These are phyloP conservation scores for Schlechtendalia chinensis DNA, from an alignment of 1,140 invertebrate species.

Conservation along the genomic window DNA sequence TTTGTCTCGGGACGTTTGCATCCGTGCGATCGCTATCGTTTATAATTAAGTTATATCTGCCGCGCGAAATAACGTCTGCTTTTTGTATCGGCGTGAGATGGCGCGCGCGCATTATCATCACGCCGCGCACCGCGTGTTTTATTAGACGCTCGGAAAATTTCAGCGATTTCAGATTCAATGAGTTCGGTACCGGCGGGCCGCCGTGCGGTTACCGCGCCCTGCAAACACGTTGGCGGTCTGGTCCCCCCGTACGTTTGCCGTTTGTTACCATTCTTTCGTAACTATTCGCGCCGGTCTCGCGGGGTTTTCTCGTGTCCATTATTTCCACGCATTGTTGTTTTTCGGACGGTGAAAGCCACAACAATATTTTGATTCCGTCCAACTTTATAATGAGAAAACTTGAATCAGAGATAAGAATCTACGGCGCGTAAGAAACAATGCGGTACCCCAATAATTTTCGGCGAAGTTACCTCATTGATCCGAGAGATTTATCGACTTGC, in stretches of 20 bases:
- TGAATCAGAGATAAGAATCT: conserved; percentile 44
- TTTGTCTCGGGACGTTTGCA: no score
- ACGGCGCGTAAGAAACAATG: conserved; percentile 23
- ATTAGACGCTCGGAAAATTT: not conserved
- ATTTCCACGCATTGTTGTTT: conserved; percentile 38
- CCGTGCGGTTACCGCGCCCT: conserved; percentile 10
- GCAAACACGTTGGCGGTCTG: not conserved
- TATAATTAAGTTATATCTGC: no score
- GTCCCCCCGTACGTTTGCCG: no score
- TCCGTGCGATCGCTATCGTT: no score
- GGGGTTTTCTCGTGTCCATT: conserved; percentile 26
- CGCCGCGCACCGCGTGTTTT: no score
- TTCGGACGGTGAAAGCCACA: conserved; percentile 15
- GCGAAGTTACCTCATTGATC: conserved; percentile 21
- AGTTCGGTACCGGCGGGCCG: no score
- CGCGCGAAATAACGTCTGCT: no score
- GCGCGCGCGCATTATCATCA: no score
- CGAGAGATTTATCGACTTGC: conserved; percentile 29
- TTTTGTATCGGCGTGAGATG: no score
- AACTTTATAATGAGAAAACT: conserved; percentile 50
- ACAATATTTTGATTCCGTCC: conserved; percentile 45
- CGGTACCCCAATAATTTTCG: conserved; percentile 25
- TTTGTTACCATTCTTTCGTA: no score
- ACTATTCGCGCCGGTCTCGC: conserved; percentile 19
- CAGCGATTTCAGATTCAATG: not conserved